phyloP scores from a whole-genome alignment of 2,113 vertebrate species.

The Leucoraja erinaceus region DNA sequence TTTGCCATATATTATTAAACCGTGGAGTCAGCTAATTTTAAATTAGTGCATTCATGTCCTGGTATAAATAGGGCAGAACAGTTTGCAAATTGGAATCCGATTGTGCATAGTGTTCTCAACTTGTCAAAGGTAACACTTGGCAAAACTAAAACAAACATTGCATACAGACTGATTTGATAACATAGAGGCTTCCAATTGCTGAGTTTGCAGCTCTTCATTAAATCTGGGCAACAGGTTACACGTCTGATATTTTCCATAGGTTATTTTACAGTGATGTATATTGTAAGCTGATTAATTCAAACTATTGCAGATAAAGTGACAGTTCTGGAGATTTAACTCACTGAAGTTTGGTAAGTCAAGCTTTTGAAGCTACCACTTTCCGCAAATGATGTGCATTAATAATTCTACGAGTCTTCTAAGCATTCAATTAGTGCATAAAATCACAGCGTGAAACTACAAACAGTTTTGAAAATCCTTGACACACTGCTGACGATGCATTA shows the following conservation, averaged over 20 bases:
- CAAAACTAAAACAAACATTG: too few relatives aligned
- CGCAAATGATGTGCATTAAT: background rate
- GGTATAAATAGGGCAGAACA: too few relatives aligned
- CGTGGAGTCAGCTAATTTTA: too few relatives aligned
- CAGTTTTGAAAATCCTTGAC: background rate
- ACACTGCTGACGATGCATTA: conserved; percentile 9
- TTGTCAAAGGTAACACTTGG: too few relatives aligned
- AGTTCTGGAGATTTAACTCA: background rate
- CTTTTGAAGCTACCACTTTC: background rate
- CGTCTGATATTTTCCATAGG: background rate
- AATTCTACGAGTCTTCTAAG: background rate
- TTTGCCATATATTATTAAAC: too few relatives aligned
- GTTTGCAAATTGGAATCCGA: too few relatives aligned
- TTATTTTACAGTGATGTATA: background rate
- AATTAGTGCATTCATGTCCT: too few relatives aligned
- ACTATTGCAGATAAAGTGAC: background rate
- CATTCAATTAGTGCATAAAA: background rate
- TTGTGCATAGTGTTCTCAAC: too few relatives aligned
- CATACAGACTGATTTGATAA: too few relatives aligned
- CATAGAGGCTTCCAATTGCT: background rate
- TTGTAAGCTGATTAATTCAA: background rate
- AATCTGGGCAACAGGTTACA: background rate
- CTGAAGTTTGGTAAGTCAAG: background rate
- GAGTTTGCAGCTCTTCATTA: background rate
- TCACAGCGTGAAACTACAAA: background rate